These are phyloP conservation scores for Pseudochirops cupreus DNA, from an alignment of 2,797 vertebrate genomes.

Conservation along the genomic window DNA sequence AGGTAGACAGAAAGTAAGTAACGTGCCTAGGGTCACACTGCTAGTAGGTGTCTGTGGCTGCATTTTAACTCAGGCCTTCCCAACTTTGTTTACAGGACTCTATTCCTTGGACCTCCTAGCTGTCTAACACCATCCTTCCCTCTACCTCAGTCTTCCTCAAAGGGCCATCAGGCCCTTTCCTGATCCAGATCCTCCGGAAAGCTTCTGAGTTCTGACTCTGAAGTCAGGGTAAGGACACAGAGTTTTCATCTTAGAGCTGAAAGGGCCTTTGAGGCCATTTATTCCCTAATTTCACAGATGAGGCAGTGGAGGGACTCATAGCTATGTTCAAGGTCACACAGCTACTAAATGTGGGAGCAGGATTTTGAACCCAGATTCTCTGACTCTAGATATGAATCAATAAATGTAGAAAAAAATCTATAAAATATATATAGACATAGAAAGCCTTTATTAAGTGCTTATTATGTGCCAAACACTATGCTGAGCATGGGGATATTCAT, in stretches of 20 bases:
- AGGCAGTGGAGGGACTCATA: neutral
- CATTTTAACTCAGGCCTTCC: neutral
- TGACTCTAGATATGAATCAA: neutral
- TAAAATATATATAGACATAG: neutral
- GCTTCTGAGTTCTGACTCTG: neutral
- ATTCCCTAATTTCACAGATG: neutral
- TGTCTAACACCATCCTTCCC: neutral
- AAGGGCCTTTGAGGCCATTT: neutral
- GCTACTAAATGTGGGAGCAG: neutral
- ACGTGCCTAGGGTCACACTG: neutral
- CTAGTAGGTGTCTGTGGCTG: neutral
- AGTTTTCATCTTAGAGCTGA: neutral
- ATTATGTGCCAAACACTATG: neutral
- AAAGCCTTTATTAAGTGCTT: neutral
- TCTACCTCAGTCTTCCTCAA: neutral
- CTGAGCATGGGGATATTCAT: neutral
- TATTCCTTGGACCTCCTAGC: neutral
- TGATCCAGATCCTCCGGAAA: neutral
- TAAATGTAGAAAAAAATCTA: too few relatives aligned
- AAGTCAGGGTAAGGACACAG: neutral
- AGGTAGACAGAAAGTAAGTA: neutral
- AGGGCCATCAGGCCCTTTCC: neutral
- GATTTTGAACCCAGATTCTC: neutral
- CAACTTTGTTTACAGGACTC: neutral
- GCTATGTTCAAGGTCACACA: neutral